A percentile compares a stretch with the other conserved stretches of the same genome.
These are phyloP conservation scores for Orgyia antiqua DNA, from an alignment of 2,888 invertebrate genomes.

Conservation along the genomic window DNA sequence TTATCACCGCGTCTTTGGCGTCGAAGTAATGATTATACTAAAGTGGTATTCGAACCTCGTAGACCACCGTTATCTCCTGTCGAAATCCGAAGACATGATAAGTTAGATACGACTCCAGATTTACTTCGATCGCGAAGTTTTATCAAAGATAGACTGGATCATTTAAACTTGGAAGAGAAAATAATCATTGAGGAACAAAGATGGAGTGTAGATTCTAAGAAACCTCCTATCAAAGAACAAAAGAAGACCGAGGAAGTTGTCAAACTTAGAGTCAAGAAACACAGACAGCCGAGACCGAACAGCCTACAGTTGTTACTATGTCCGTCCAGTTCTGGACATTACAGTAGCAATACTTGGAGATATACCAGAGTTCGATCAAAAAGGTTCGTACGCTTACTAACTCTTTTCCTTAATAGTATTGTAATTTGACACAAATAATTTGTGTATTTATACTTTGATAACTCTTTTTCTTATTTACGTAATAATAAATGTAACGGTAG, in stretches of 20 bases:
- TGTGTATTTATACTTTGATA: no score
- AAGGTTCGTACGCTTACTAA: constrained; percentile 63
- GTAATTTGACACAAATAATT: no score
- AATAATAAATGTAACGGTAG: no score
- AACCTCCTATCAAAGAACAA: constrained; percentile 55
- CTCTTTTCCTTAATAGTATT: no score
- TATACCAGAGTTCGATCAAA: constrained; percentile 67
- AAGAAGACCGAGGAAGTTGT: constrained; percentile 57
- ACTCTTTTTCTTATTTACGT: no score
- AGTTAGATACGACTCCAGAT: constrained; percentile 51
- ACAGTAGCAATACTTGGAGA: constrained; percentile 69
- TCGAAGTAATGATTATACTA: constrained; percentile 67
- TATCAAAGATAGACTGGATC: constrained; percentile 52
- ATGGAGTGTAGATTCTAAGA: constrained; percentile 59
- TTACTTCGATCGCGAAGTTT: constrained; percentile 51
- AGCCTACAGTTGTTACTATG: constrained; percentile 67
- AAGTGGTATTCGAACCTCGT: constrained; percentile 68
- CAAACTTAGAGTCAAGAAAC: constrained; percentile 58
- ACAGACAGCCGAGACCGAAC: constrained; percentile 64
- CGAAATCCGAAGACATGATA: constrained; percentile 43
- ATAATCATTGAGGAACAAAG: constrained; percentile 36
- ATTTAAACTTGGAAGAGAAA: constrained; percentile 52
- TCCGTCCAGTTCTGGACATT: constrained; percentile 66
- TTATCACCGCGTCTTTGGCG: constrained; percentile 68
- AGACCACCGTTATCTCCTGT: constrained; percentile 59